These are phyloP conservation scores for Hydrotaea cyrtoneurina DNA, from an alignment of 2,888 invertebrate species.

Conservation along the genomic window DNA sequence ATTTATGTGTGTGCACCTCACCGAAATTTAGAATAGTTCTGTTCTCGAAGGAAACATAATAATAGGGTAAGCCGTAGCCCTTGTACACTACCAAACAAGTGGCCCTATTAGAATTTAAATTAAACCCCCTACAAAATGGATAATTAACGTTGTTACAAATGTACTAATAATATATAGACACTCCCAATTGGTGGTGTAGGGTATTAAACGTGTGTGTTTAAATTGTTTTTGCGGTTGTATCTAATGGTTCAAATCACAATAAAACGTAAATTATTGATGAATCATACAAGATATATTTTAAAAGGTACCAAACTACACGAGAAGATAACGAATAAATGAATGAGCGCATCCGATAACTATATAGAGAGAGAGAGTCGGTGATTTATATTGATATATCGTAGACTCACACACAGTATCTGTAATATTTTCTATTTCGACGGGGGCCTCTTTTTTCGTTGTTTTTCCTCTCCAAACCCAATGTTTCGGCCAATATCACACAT, in stretches of 20 bases:
- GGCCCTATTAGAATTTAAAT: too few relatives aligned
- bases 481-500: background rate
- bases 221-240: slow-evolving; percentile 26
- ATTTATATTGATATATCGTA: background rate
- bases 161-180: too few relatives aligned
- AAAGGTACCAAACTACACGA: background rate
- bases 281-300: slow-evolving; percentile 7
- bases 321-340: background rate
- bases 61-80: too few relatives aligned
- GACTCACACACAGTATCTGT: too few relatives aligned
- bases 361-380: background rate
- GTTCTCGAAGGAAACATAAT: too few relatives aligned
- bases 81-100: too few relatives aligned
- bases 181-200: too few relatives aligned
- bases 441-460: background rate
- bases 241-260: slow-evolving; percentile 24
- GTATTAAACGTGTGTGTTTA: slow-evolving; percentile 20
- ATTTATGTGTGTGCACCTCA: too few relatives aligned
- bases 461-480: slow-evolving; percentile 1
- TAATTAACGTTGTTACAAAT: too few relatives aligned
- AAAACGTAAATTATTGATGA: slow-evolving; percentile 13
- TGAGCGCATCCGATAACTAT: background rate
- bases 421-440: background rate
- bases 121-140: too few relatives aligned
- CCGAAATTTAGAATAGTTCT: too few relatives aligned